A percentile compares a stretch with the other conserved stretches of the same genome.
Conservation (phyloP, 2,797 vertebrate genomes). For the Taenioides sp. region DNA sequence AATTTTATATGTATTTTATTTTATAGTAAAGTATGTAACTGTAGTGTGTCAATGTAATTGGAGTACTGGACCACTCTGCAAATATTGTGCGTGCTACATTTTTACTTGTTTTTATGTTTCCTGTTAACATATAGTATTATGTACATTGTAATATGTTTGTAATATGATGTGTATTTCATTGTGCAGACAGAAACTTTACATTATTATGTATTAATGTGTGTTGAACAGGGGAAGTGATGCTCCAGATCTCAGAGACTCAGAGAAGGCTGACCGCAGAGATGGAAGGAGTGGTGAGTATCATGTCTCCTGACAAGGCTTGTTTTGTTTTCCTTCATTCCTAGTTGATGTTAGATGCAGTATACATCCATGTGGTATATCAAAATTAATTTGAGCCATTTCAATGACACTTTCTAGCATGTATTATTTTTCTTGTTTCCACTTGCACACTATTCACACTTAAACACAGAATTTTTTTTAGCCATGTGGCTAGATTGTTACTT, state of each 20-base stretch:
- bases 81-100: no score
- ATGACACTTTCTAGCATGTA: neutral
- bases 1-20: no score
- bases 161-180: neutral
- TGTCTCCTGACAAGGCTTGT: no score
- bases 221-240: constrained; percentile 86
- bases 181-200: neutral
- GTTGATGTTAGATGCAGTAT: no score
- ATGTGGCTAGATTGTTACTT: neutral
- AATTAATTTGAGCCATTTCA: no score
- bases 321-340: no score
- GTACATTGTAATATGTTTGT: neutral
- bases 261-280: constrained; percentile 90
- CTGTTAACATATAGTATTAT: neutral
- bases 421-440: neutral
- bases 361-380: no score
- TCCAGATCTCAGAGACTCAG: constrained; percentile 92
- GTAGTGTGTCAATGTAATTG: no score
- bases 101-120: neutral
- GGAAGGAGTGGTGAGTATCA: constrained; percentile 88
- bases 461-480: neutral
- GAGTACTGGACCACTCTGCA: no score
- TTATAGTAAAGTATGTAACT: no score
- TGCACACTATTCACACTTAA: neutral
- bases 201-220: neutral